Evolutionary conservation across 2,797 vertebrate species (phyloP).

Genomic region (Myoxocephalus aenaeus): DNA sequence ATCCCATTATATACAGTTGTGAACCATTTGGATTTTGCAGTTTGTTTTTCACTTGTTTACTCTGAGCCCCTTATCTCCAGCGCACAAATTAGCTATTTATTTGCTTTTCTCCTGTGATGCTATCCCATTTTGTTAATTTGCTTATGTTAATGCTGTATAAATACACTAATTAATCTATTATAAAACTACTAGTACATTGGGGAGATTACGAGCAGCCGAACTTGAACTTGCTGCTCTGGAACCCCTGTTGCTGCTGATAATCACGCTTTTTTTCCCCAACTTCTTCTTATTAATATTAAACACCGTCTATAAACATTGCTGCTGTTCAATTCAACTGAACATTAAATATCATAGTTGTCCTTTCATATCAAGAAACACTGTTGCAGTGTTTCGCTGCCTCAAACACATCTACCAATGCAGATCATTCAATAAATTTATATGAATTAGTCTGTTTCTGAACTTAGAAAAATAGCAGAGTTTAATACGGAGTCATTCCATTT

Average conservation of each 20-base stretch:
- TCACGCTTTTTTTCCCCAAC: not conserved
- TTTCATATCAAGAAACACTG: not conserved
- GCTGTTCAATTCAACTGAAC: not conserved
- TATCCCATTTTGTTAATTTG: not conserved
- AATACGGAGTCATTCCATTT: not conserved
- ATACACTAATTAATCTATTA: slow-evolving; percentile 3
- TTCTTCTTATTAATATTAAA: not conserved
- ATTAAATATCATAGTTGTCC: not conserved
- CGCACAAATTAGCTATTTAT: slow-evolving; percentile 19
- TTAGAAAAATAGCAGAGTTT: not conserved
- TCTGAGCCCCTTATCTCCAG: slow-evolving; percentile 5
- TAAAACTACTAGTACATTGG: not conserved
- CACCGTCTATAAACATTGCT: not conserved
- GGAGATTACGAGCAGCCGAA: slow-evolving; percentile 1
- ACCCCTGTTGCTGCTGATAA: not conserved
- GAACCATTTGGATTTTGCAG: not conserved
- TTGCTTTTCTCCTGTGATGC: not conserved
- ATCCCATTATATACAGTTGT: not conserved
- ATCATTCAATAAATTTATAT: not conserved
- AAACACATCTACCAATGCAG: not conserved
- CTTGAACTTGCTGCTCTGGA: not conserved
- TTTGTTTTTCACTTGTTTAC: slow-evolving; percentile 1
- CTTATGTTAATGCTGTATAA: not conserved
- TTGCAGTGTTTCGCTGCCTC: not conserved
- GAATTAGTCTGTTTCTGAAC: not conserved